Evolutionary conservation across 2,888 invertebrate species (phyloP).

Genomic region (Gymnoscelis rufifasciata): DNA sequence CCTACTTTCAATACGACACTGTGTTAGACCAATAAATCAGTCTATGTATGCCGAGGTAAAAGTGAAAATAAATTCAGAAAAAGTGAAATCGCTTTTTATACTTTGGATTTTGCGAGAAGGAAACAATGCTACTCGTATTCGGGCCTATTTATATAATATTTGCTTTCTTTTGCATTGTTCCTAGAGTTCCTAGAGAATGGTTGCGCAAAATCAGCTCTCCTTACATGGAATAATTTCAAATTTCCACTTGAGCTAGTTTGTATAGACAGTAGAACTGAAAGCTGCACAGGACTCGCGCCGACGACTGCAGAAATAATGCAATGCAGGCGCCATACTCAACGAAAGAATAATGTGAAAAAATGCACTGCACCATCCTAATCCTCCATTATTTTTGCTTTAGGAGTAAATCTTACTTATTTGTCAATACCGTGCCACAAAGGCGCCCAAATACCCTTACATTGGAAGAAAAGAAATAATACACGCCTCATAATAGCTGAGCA

Average conservation of each 20-base stretch:
- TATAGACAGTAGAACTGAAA: conserved; percentile 43
- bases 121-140: conserved; percentile 24
- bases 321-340: conserved; percentile 66
- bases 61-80: conserved; percentile 33
- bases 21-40: conserved; percentile 26
- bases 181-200: conserved; percentile 40
- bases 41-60: conserved; percentile 25
- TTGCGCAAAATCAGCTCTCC: conserved; percentile 60
- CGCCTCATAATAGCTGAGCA: conserved; percentile 73
- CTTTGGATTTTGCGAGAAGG: conserved; percentile 24
- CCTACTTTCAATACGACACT: conserved; percentile 40
- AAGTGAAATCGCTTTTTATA: conserved; percentile 23
- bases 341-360: conserved; percentile 50
- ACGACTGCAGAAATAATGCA: conserved; percentile 58
- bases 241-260: conserved; percentile 69
- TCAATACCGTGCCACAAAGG: conserved; percentile 77
- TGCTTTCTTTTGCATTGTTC: conserved; percentile 44
- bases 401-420: conserved; percentile 77
- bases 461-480: conserved; percentile 70
- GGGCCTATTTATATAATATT: conserved; percentile 30
- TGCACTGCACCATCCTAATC: conserved; percentile 61
- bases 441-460: conserved; percentile 75
- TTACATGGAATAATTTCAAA: conserved; percentile 46
- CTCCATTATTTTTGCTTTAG: conserved; percentile 69
- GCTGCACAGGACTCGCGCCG: conserved; percentile 45